Evolutionary conservation across 2,888 invertebrate species (phyloP).

Genomic region (Lamellibrachia columna): DNA sequence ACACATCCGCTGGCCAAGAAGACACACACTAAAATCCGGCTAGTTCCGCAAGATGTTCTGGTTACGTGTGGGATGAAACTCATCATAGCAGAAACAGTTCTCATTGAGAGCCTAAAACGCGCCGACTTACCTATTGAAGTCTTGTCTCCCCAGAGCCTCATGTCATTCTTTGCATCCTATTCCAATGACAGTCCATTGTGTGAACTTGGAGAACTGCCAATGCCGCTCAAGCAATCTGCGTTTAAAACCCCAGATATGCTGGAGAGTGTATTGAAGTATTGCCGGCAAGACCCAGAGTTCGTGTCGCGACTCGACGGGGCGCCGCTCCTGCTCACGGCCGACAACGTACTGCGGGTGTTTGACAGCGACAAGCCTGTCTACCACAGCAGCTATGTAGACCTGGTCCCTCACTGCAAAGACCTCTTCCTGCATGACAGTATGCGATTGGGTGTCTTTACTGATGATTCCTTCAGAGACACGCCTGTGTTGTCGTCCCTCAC

Average conservation of each 20-base stretch:
- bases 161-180: slow-evolving; percentile 39
- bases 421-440: slow-evolving; percentile 30
- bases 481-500: not conserved
- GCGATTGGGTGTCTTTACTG: not conserved
- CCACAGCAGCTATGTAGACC: slow-evolving; percentile 34
- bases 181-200: slow-evolving; percentile 30
- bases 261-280: slow-evolving; percentile 42
- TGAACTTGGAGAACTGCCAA: slow-evolving; percentile 34
- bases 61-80: too few relatives aligned
- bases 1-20: too few relatives aligned
- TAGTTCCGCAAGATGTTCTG: too few relatives aligned
- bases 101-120: slow-evolving; percentile 36
- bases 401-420: slow-evolving; percentile 32
- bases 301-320: slow-evolving; percentile 39
- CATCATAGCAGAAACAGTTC: slow-evolving; percentile 31
- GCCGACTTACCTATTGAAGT: slow-evolving; percentile 37
- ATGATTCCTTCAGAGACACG: not conserved
- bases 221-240: slow-evolving; percentile 30
- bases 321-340: slow-evolving; percentile 48
- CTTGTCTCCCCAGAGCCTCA: slow-evolving; percentile 41
- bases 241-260: slow-evolving; percentile 34
- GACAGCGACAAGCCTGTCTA: slow-evolving; percentile 37
- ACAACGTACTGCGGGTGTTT: slow-evolving; percentile 41
- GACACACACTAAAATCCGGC: too few relatives aligned
- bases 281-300: slow-evolving; percentile 33